Base-by-base conservation (phyloP, 2,797 vertebrate genomes). In the Oreonectes daqikongensis region DNA sequence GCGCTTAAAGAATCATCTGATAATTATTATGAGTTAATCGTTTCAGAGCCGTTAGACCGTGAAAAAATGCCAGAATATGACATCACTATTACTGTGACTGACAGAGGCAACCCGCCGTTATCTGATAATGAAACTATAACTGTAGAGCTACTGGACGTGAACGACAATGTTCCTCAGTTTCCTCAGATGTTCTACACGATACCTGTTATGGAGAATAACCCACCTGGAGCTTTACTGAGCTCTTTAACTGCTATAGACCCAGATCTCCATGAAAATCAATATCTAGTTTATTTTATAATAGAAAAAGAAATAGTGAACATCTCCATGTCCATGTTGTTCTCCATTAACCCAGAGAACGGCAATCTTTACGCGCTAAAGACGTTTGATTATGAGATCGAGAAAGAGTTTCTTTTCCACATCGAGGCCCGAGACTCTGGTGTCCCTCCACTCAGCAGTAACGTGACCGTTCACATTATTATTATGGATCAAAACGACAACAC, bases 11-110 rank as follows among this genome's bases (percentile, higher is more conserved):
- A 81, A 0, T 82, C 88, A 0, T 82, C 85, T 3, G 87, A 86
- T 3, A 92, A 88, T 8, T 92, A 90, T 81, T 92, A 89, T 11
- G 86, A 89, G 10, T 59, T 94, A 12, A 77, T 90, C n/a, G 85
- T 91, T 8, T 79, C 79, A 59, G 60, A 82, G 61, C 22, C 60
- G 7, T 50, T 89, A 26, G 88, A 89, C 11, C 80, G 88, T 24
- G 88, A 89, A 78, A 82, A 72, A 11, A 66, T 82, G 0, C 48
- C 83, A 26, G 79, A 76, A 57, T 88, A 88, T 77, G 83, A 86
- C 11, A 86, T 89, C 3, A 84, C 83, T 20, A 80, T 89, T 28
- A 67, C 82, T 1, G 86, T 85, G 0, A 85, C 46, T 42, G 88
- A 89, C 68, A 79, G 82, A 61, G 88, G 88, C 8, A 79, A 75